These are phyloP conservation scores for Galeopterus variegatus DNA, from an alignment of 2,113 vertebrate species.

Conservation along the genomic window DNA sequence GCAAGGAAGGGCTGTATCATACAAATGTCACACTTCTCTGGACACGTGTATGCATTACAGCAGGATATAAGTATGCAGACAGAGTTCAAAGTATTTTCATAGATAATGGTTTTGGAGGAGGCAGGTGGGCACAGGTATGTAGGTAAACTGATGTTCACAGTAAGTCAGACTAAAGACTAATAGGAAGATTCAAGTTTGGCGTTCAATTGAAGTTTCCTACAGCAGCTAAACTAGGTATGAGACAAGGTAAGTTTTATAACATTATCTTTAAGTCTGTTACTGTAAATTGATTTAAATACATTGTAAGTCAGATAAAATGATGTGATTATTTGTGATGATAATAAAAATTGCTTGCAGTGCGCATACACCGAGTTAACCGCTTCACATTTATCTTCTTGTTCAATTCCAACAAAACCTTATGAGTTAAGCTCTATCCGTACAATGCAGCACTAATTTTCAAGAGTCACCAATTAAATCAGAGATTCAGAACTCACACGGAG, in stretches of 20 bases:
- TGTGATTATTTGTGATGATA: too few relatives aligned
- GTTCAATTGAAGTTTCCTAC: neutral
- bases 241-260: neutral
- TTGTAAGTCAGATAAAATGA: neutral
- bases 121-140: neutral
- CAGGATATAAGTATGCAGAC: neutral
- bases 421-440: neutral
- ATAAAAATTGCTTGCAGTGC: too few relatives aligned
- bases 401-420: neutral
- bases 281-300: neutral
- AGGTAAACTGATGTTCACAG: rapidly evolving
- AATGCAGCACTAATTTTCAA: too few relatives aligned
- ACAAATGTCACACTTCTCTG: neutral
- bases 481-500: neutral
- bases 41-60: neutral
- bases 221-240: neutral
- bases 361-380: too few relatives aligned
- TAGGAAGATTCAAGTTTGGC: neutral
- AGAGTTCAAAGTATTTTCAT: too few relatives aligned
- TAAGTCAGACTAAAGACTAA: neutral
- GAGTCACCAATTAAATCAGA: neutral
- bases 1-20: neutral
- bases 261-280: neutral
- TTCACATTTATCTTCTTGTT: neutral
- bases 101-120: neutral